Evolutionary conservation across 2,113 vertebrate species (phyloP).

Genomic region (Pelodiscus sinensis): DNA sequence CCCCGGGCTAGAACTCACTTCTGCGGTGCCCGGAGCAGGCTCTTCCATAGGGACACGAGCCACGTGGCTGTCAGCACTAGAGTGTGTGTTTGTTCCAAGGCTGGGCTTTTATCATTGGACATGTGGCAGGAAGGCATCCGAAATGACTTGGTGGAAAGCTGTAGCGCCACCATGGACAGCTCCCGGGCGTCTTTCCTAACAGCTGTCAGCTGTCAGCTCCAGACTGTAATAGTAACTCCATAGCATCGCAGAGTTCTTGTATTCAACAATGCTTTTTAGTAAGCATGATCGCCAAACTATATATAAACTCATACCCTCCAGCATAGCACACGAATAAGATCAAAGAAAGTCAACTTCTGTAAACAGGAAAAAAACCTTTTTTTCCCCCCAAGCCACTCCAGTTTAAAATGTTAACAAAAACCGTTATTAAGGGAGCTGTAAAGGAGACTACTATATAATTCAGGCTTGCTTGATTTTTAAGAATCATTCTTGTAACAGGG

Average conservation of each 20-base stretch:
- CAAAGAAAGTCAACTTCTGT: background rate
- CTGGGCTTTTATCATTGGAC: no score
- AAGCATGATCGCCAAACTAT: background rate
- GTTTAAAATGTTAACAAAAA: background rate
- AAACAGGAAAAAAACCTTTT: background rate
- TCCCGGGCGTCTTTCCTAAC: constrained; percentile 34
- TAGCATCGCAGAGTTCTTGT: background rate
- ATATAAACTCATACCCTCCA: background rate
- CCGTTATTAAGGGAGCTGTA: background rate
- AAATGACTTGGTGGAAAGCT: background rate
- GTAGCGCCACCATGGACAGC: constrained; percentile 74
- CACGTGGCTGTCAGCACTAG: no score
- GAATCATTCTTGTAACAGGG: no score
- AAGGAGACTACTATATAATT: background rate
- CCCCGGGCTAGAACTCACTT: background rate
- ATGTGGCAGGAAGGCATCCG: background rate
- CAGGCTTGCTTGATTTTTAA: background rate
- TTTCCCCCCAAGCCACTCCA: background rate
- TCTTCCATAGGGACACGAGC: background rate
- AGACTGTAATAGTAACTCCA: background rate
- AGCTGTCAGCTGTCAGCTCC: background rate
- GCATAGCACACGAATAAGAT: background rate
- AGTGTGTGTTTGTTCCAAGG: background rate
- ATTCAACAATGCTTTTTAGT: background rate
- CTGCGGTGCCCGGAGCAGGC: background rate